These are phyloP conservation scores for Rapana venosa DNA, from an alignment of 2,888 invertebrate species.

Conservation along the genomic window DNA sequence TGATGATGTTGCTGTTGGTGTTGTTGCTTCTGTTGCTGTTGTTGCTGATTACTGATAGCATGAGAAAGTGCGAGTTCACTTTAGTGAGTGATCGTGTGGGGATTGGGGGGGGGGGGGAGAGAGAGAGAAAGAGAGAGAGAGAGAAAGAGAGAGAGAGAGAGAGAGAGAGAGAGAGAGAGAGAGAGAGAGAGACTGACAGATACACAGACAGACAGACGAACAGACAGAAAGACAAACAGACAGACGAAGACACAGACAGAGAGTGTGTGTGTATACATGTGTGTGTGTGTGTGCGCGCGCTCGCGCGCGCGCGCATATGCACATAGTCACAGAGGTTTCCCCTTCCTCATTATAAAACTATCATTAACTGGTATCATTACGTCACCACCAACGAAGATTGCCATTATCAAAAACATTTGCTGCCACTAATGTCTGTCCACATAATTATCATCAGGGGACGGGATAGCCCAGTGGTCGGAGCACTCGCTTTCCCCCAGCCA, in stretches of 20 bases:
- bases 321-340: too few relatives aligned
- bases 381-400: too few relatives aligned
- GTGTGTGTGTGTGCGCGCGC: neutral
- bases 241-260: neutral
- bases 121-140: constrained; percentile 2
- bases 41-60: neutral
- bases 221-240: constrained; percentile 1
- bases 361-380: too few relatives aligned
- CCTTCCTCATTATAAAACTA: too few relatives aligned
- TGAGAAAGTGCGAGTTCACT: neutral
- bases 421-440: too few relatives aligned
- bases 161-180: constrained; percentile 13
- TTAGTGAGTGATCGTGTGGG: neutral
- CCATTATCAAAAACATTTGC: too few relatives aligned
- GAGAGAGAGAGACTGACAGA: constrained; percentile 17
- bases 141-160: neutral
- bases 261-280: neutral
- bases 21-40: too few relatives aligned
- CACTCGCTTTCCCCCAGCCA: too few relatives aligned
- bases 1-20: too few relatives aligned
- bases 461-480: too few relatives aligned
- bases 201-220: constrained; percentile 25
- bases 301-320: neutral
- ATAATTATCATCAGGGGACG: too few relatives aligned
- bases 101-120: neutral